These are phyloP conservation scores for Apocheima hispidaria DNA, from an alignment of 2,888 invertebrate species.

Conservation along the genomic window DNA sequence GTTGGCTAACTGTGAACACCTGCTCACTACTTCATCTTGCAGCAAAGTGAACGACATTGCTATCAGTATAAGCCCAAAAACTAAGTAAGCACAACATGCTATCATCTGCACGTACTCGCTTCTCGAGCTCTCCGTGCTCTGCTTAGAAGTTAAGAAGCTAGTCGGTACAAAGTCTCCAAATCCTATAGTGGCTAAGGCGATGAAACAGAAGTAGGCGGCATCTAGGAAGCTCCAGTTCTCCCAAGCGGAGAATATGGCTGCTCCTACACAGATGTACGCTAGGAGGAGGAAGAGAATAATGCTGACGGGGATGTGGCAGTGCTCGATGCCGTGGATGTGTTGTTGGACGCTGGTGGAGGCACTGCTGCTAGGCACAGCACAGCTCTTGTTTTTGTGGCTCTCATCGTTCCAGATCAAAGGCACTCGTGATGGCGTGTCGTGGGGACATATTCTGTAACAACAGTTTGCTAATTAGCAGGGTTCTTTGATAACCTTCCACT, in stretches of 20 bases:
- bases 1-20: conserved; percentile 90
- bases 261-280: conserved; percentile 91
- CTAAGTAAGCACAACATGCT: conserved; percentile 92
- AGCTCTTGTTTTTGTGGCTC: conserved; percentile 69
- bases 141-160: conserved; percentile 80
- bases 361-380: conserved; percentile 73
- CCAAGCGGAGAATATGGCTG: conserved; percentile 92
- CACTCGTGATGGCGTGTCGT: conserved; percentile 92
- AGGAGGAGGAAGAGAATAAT: conserved; percentile 89
- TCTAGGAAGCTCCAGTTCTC: conserved; percentile 93
- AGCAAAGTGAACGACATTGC: conserved; percentile 94
- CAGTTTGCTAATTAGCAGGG: neutral
- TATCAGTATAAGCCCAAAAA: conserved; percentile 92
- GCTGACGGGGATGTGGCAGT: conserved; percentile 77
- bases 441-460: conserved; percentile 81
- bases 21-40: conserved; percentile 92
- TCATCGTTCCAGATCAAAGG: conserved; percentile 89
- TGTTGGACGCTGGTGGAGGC: conserved; percentile 70
- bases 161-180: conserved; percentile 91
- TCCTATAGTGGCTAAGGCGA: conserved; percentile 93
- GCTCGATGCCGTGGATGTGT: conserved; percentile 68
- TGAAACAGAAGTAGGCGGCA: conserved; percentile 94
- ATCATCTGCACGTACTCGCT: conserved; percentile 90
- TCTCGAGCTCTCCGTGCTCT: conserved; percentile 71
- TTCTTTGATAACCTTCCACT: no score